These are phyloP conservation scores for Elysia crispata DNA, from an alignment of 2,888 invertebrate genomes.

Conservation along the genomic window DNA sequence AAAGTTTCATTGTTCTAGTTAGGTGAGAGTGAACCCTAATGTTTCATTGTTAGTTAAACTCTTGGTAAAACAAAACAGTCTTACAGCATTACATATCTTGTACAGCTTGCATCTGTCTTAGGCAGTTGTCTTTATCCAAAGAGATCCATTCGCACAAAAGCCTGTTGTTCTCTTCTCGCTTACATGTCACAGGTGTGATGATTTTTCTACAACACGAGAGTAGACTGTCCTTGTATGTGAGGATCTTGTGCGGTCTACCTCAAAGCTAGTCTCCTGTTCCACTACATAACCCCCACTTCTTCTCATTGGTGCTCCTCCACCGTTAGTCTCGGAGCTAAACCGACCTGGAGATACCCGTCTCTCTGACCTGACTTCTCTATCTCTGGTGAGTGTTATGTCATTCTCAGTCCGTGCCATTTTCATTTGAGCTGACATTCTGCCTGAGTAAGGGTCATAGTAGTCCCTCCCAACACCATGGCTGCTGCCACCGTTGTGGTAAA, in stretches of 20 bases:
- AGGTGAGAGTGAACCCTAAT: too few relatives aligned
- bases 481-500: slow-evolving; percentile 50
- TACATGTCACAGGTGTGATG: slow-evolving; percentile 30
- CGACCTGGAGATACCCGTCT: slow-evolving; percentile 43
- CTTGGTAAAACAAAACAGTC: too few relatives aligned
- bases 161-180: too few relatives aligned
- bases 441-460: slow-evolving; percentile 32
- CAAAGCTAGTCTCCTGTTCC: slow-evolving; percentile 49
- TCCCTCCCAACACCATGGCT: too few relatives aligned
- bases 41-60: too few relatives aligned
- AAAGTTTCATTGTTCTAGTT: too few relatives aligned
- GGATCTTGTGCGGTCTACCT: slow-evolving; percentile 48
- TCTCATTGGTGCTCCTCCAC: too few relatives aligned
- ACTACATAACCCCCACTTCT: slow-evolving; percentile 42
- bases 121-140: too few relatives aligned
- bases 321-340: slow-evolving; percentile 9
- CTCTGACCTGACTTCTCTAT: slow-evolving; percentile 44
- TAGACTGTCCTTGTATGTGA: slow-evolving; percentile 50
- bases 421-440: slow-evolving; percentile 47
- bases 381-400: slow-evolving; percentile 45
- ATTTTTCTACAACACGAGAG: slow-evolving; percentile 50
- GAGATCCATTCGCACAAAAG: too few relatives aligned
- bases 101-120: too few relatives aligned
- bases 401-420: slow-evolving; percentile 54
- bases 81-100: too few relatives aligned